Evolutionary conservation across 2,797 vertebrate genomes (phyloP).

Genomic region (Hemitrygon akajei): DNA sequence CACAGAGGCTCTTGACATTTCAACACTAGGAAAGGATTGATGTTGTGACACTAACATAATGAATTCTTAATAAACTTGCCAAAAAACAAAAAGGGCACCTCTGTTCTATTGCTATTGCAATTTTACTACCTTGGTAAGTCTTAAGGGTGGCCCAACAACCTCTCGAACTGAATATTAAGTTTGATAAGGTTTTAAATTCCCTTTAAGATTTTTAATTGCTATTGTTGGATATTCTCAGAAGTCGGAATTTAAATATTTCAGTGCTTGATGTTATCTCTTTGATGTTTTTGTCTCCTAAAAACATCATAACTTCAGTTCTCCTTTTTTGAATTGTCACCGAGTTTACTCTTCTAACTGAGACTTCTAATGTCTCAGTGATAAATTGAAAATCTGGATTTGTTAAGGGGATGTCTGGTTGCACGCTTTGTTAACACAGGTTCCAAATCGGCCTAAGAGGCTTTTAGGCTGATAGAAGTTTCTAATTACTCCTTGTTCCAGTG

Average conservation of each 20-base stretch:
- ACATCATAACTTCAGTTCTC: not conserved
- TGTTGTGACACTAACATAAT: not conserved
- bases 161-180: not conserved
- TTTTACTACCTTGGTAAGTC: not conserved
- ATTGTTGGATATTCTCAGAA: not conserved
- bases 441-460: not conserved
- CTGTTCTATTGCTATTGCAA: not conserved
- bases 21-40: not conserved
- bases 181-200: not conserved
- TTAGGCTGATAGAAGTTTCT: not conserved
- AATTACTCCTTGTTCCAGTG: not conserved
- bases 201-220: not conserved
- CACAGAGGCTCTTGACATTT: not conserved
- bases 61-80: not conserved
- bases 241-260: not conserved
- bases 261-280: not conserved
- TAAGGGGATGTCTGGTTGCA: not conserved
- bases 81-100: not conserved
- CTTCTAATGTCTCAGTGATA: not conserved
- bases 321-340: not conserved
- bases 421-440: not conserved
- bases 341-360: not conserved
- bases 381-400: not conserved
- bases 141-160: not conserved
- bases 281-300: not conserved